Evolutionary conservation across 1,140 invertebrate species (phyloP), one percentile per base, ranked within the genome.

Genomic region (Drosophila lowei): DNA sequence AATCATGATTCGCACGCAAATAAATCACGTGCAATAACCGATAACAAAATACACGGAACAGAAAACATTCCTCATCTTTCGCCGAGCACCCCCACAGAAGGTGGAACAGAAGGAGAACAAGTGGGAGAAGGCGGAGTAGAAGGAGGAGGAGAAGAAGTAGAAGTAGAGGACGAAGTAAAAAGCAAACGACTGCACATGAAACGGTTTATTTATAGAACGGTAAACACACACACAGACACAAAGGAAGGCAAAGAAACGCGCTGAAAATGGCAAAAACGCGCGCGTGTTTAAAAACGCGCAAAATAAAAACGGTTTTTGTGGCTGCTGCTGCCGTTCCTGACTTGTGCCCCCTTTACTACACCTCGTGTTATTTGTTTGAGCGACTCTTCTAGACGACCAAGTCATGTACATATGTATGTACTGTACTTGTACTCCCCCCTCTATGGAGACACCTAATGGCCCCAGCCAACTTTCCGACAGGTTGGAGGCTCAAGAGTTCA

Each of bases 11-110:
- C 72, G 76, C 84, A 84, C 85, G 85, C 84, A 89, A 89, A 89
- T 89, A 89, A 89, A 89, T 89, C 85, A 89, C 71, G 72, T 84
- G 84, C 79, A 89, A 89, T 77, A 89, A 79, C 76, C 84, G 84
- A 89, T 89, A 89, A 89, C 68, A 79, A 89, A 38, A 77, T 84
- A 88, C 67, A 77, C 63, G 72, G 9, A 58, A 61, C 59, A 63
- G 30, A 56, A 54, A 66, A 59, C 62, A 56, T 49, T 50, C 34
- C 34, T 48, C 23, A 38, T n/a, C 25, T 47, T 42, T 23, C 25
- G 23, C 43, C 9, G 43, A 5, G 41, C 30, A 6, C 25, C 41
- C 52, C 50, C 49, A 21, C 65, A 68, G 44, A 48, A 57, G 73
- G 7, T 28, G 28, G 7, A n/a, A 18, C 18, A 30, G 28, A 30